Conservation (phyloP, 2,113 vertebrate genomes). For the Loxodonta africana region DNA sequence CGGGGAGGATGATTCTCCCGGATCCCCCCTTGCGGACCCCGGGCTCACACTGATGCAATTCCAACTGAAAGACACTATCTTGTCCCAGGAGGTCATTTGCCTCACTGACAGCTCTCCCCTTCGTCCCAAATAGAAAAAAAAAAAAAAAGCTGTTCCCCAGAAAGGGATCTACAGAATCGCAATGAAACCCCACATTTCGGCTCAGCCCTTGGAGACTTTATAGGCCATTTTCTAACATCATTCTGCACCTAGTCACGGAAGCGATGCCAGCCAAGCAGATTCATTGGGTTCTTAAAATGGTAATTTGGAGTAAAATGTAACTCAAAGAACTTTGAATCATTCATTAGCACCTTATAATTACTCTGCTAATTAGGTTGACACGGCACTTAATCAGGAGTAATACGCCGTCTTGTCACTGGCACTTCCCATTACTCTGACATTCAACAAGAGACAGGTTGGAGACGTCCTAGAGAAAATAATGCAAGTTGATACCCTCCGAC, state of each 20-base stretch:
- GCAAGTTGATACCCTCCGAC: slow-evolving; percentile 80
- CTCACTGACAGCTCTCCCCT: background rate
- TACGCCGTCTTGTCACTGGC: slow-evolving; percentile 90
- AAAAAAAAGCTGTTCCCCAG: background rate
- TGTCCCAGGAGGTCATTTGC: slow-evolving; percentile 26
- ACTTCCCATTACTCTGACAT: slow-evolving; percentile 89
- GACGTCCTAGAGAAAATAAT: slow-evolving; percentile 82
- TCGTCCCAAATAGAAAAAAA: background rate
- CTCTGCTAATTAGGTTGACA: slow-evolving; percentile 96
- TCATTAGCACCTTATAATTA: slow-evolving; percentile 97
- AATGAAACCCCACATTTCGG: background rate
- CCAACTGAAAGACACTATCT: background rate
- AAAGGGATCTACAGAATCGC: background rate
- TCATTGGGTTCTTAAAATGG: slow-evolving; percentile 80
- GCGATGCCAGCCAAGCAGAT: slow-evolving; percentile 66
- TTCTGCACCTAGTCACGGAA: slow-evolving; percentile 66
- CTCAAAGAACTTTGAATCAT: slow-evolving; percentile 91
- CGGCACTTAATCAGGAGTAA: slow-evolving; percentile 92
- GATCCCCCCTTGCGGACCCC: background rate
- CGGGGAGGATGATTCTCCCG: background rate
- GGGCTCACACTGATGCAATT: background rate
- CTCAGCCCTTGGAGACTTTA: slow-evolving; percentile 32
- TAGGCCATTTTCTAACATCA: slow-evolving; percentile 57
- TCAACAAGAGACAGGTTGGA: slow-evolving; percentile 88
- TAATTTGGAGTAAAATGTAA: slow-evolving; percentile 88